phyloP scores from a whole-genome alignment of 2,113 vertebrate genomes.

The Solenodon paradoxus region DNA sequence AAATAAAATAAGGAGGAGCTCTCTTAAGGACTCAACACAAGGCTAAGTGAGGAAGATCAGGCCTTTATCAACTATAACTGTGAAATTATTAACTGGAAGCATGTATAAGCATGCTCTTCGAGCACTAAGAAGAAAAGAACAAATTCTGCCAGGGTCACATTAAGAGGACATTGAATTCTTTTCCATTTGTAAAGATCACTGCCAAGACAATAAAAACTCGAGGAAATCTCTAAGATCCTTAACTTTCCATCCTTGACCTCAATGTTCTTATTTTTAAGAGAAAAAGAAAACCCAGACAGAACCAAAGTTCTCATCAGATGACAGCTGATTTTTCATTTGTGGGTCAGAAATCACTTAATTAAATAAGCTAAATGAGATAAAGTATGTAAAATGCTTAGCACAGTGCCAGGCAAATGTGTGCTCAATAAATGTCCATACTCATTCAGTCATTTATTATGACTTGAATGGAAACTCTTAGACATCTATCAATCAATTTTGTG shows the following conservation, averaged over 20 bases:
- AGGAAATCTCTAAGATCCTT: background rate
- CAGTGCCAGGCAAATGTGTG: background rate
- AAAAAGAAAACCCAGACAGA: background rate
- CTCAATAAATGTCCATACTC: background rate
- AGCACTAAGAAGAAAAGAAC: background rate
- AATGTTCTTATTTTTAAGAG: background rate
- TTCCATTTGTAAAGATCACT: constrained; percentile 32
- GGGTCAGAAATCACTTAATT: background rate
- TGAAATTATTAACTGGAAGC: background rate
- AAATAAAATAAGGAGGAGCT: background rate
- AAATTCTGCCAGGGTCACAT: background rate
- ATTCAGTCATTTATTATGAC: background rate
- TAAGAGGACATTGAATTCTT: background rate
- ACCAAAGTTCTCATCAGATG: background rate
- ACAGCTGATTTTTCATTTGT: background rate
- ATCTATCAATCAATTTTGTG: background rate
- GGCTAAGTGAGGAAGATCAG: background rate
- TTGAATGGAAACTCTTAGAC: background rate
- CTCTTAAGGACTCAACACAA: background rate
- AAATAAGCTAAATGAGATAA: constrained; percentile 9
- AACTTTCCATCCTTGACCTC: background rate
- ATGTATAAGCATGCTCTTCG: background rate
- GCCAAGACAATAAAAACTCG: background rate
- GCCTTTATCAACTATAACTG: background rate
- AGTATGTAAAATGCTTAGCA: background rate